Evolutionary conservation across 2,888 invertebrate species (phyloP).

Genomic region (Polylopha cassiicola): DNA sequence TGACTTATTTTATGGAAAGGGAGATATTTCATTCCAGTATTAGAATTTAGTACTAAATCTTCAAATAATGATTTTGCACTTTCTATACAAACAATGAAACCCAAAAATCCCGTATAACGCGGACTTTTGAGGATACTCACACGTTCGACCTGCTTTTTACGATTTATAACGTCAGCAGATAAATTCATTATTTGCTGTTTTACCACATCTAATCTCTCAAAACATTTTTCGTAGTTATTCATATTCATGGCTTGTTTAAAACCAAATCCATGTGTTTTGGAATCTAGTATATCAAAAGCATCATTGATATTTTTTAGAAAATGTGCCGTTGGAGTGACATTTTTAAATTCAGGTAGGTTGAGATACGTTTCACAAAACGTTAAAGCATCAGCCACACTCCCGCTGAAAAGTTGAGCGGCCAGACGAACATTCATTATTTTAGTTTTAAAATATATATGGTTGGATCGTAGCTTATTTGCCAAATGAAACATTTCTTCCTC

Average conservation of each 20-base stretch:
- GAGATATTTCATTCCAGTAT: not conserved
- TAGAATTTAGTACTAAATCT: not conserved
- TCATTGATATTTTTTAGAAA: conserved; percentile 15
- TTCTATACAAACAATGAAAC: conserved; percentile 13
- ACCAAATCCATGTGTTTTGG: conserved; percentile 12
- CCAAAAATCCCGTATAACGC: conserved; percentile 17
- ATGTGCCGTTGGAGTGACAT: conserved; percentile 4
- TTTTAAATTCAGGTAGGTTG: not conserved
- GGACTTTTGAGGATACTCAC: conserved; percentile 3
- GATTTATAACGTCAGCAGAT: not conserved
- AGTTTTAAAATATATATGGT: not conserved
- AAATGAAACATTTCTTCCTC: conserved; percentile 2
- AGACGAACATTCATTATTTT: conserved; percentile 2
- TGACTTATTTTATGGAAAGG: conserved; percentile 1
- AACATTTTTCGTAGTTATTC: conserved; percentile 7
- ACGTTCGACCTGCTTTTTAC: not conserved
- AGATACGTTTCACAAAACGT: conserved; percentile 1
- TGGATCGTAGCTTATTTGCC: not conserved
- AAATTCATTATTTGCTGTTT: not conserved
- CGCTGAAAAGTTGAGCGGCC: conserved; percentile 1
- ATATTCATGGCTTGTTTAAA: conserved; percentile 12
- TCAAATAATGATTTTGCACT: conserved; percentile 8
- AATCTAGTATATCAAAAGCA: conserved; percentile 18
- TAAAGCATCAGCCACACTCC: conserved; percentile 2
- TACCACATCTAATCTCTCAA: not conserved